Evolutionary conservation across 2,888 invertebrate genomes (phyloP), one percentile per base, ranked within the genome.

Genomic region (Anodontia alba): DNA sequence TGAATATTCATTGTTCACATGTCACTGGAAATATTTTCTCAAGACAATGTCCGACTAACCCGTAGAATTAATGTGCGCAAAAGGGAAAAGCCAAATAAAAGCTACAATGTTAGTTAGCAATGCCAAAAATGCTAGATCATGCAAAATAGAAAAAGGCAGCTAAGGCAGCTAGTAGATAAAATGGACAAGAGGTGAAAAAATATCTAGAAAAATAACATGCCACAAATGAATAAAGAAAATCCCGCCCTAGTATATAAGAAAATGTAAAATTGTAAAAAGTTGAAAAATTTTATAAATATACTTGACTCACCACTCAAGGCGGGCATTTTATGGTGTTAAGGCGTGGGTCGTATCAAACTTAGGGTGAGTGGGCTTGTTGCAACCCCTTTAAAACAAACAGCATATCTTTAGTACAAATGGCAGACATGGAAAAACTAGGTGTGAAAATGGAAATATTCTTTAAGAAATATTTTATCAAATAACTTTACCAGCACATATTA

Each of bases 321-420:
- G 73, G 17, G 68, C 75, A 49, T 70, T 73, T 71, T 86, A 62
- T 33, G 62, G 33, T 33, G 62, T 62, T 83, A 86, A 76, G 85
- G 85, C 73, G 78, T 73, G 74, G 85, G 85, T 51, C 85, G 73
- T 33, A 86, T 83, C 79, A 86, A 73, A 67, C 80, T 70, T 8
- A 80, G 76, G 73, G 85, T 83, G 74, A 86, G 76, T 29, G 83
- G 83, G 73, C 79, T 79, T 51, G 85, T 72, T 62, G 62, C 62
- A 76, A 86, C 85, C 78, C 82, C 85, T 83, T 81, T 46, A 79
- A 78, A 62, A 62, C 62, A 62, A 62, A 62, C 49, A 46, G 46
- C 43, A 70, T 20, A 46, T 20, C 12, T 62, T 62, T 62, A 62
- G 33, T 62, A 62, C 23, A 62, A 62, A 29, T 33, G 29, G 31